A percentile compares a stretch with the other conserved stretches of the same genome.
Conservation (phyloP, 2,888 invertebrate genomes). For the Lepetodrilus schrolli region DNA sequence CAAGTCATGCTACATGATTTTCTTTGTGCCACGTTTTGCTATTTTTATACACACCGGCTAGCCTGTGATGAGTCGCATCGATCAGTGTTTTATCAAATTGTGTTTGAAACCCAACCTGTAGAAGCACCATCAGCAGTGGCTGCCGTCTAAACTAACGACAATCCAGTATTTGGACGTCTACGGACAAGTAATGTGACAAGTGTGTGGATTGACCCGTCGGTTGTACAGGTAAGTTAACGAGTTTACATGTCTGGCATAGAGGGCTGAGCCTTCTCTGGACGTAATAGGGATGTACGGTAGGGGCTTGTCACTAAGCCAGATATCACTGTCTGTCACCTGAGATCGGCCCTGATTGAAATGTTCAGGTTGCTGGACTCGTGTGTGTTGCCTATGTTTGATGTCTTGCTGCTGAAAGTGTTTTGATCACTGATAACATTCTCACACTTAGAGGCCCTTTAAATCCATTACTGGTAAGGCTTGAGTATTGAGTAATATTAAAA, state of each 20-base stretch:
- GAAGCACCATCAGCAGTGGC: not conserved
- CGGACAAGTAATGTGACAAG: too few species aligned
- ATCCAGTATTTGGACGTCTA: not conserved
- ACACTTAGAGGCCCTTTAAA: not conserved
- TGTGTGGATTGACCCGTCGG: not conserved
- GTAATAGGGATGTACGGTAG: not conserved
- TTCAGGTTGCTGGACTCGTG: too few species aligned
- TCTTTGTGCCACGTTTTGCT: conserved; percentile 14
- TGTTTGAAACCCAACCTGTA: not conserved
- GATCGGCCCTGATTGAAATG: too few species aligned
- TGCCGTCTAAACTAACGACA: not conserved
- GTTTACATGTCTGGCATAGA: not conserved
- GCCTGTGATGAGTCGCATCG: conserved; percentile 18
- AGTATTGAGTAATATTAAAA: too few species aligned
- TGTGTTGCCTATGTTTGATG: too few species aligned
- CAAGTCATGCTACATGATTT: conserved; percentile 24
- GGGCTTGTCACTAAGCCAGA: not conserved
- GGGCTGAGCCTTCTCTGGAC: not conserved
- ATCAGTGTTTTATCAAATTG: conserved; percentile 7
- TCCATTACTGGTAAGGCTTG: too few species aligned
- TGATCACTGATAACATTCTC: not conserved
- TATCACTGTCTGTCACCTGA: not conserved
- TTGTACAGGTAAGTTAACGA: not conserved
- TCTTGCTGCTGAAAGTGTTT: too few species aligned
- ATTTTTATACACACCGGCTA: conserved; percentile 15